phyloP scores from a whole-genome alignment of 2,888 invertebrate genomes.

The Abrostola triplasia region DNA sequence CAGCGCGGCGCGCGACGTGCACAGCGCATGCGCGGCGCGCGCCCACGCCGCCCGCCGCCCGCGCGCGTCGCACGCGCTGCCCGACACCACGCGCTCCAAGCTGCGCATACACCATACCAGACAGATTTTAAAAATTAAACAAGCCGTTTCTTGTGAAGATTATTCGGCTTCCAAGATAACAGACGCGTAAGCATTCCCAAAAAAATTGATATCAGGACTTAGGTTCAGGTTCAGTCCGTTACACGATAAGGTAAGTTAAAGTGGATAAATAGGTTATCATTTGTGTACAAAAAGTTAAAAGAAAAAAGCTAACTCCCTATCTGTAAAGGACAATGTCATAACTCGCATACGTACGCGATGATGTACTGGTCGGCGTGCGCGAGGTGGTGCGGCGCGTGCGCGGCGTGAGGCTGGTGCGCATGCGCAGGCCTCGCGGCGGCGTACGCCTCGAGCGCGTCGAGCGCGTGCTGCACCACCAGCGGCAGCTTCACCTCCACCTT shows the following conservation, averaged over 20 bases:
- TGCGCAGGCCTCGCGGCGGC: slow-evolving; percentile 53
- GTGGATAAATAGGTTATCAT: too few species aligned
- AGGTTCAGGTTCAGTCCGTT: too few species aligned
- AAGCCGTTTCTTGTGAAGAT: too few species aligned
- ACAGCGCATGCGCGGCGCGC: slow-evolving; percentile 67
- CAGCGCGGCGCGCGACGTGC: slow-evolving; percentile 60
- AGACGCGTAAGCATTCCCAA: too few species aligned
- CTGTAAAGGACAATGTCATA: neutral
- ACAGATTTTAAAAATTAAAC: too few species aligned
- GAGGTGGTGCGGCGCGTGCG: slow-evolving; percentile 56
- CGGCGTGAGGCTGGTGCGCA: slow-evolving; percentile 53
- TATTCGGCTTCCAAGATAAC: too few species aligned
- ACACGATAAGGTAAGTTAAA: too few species aligned
- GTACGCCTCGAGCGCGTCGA: slow-evolving; percentile 71
- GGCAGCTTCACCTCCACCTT: slow-evolving; percentile 73
- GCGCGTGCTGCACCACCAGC: slow-evolving; percentile 53
- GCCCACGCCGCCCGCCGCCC: slow-evolving; percentile 61
- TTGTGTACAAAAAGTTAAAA: too few species aligned
- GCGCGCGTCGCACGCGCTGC: slow-evolving; percentile 32
- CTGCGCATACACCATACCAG: slow-evolving; percentile 44
- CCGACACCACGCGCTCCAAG: slow-evolving; percentile 61
- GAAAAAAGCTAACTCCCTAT: too few species aligned
- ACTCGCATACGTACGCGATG: slow-evolving; percentile 59
- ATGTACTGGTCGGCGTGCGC: slow-evolving; percentile 63
- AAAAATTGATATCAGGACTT: too few species aligned